Percentiles rank a stretch among this genome's conserved stretches.
Conservation (phyloP, 2,888 invertebrate species). For the Agrypnus murinus region DNA sequence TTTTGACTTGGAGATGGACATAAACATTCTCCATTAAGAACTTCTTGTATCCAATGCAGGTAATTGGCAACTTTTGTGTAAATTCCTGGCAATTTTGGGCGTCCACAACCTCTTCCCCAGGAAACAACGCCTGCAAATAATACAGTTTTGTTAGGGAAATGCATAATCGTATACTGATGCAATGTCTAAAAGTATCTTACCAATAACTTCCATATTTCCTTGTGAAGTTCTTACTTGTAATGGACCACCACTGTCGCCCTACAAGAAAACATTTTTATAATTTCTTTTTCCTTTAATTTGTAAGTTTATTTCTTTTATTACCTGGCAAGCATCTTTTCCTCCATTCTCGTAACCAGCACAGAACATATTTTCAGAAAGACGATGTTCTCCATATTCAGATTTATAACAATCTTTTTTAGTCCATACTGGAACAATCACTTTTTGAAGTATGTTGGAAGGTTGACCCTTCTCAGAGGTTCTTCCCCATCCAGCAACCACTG, state of each 20-base stretch:
- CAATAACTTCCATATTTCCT: slow-evolving; percentile 79
- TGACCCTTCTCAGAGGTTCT: slow-evolving; percentile 79
- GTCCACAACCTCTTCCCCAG: slow-evolving; percentile 85
- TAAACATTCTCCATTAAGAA: slow-evolving; percentile 73
- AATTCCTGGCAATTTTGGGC: slow-evolving; percentile 78
- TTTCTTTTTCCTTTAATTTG: too few species aligned
- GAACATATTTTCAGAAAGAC: slow-evolving; percentile 85
- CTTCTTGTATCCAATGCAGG: slow-evolving; percentile 75
- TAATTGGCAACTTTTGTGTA: slow-evolving; percentile 78
- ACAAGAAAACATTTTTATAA: too few species aligned
- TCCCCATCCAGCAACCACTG: slow-evolving; percentile 85
- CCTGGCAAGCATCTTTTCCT: slow-evolving; percentile 81
- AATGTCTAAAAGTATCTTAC: slow-evolving; percentile 64
- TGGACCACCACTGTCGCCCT: slow-evolving; percentile 86
- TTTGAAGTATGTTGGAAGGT: slow-evolving; percentile 79
- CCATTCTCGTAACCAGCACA: slow-evolving; percentile 84
- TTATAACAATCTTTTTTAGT: slow-evolving; percentile 80
- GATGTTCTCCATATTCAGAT: slow-evolving; percentile 80
- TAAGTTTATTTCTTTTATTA: slow-evolving; percentile 57
- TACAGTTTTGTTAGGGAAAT: too few species aligned
- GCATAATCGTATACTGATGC: too few species aligned
- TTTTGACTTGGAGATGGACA: slow-evolving; percentile 64
- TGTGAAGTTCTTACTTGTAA: slow-evolving; percentile 77
- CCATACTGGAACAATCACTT: slow-evolving; percentile 84
- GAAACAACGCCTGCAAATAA: slow-evolving; percentile 82